Evolutionary conservation across 2,113 vertebrate genomes (phyloP).

Genomic region (Paratilapia polleni): DNA sequence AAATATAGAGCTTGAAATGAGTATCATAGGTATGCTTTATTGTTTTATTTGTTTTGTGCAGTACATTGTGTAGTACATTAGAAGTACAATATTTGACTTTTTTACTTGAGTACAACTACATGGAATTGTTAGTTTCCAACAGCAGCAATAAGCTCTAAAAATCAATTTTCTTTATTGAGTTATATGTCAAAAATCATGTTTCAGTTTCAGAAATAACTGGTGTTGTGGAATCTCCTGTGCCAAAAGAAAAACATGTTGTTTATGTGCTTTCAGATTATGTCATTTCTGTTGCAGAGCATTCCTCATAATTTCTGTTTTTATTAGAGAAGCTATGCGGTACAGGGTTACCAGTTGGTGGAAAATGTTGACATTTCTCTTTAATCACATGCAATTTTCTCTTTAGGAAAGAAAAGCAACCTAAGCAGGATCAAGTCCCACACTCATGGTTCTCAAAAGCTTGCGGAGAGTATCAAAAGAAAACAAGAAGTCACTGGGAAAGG

Average conservation of each 20-base stretch:
- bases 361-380: slow-evolving; percentile 49
- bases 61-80: too few relatives aligned
- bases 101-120: too few relatives aligned
- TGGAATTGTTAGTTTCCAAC: neutral
- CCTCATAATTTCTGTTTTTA: slow-evolving; percentile 37
- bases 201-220: neutral
- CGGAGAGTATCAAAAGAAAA: slow-evolving; percentile 42
- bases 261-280: neutral
- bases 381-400: slow-evolving; percentile 58
- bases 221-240: neutral
- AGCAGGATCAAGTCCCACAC: slow-evolving; percentile 53
- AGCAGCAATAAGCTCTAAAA: neutral
- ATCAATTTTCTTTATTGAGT: neutral
- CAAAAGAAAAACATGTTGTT: neutral
- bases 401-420: slow-evolving; percentile 42
- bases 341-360: slow-evolving; percentile 23
- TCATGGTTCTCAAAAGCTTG: slow-evolving; percentile 29
- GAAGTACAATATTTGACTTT: too few relatives aligned
- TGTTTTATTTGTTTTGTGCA: too few relatives aligned
- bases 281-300: neutral
- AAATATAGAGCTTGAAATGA: too few relatives aligned
- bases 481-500: slow-evolving; percentile 29
- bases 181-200: neutral
- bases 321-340: neutral
- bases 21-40: too few relatives aligned